Evolutionary conservation across 2,113 vertebrate genomes (phyloP).

Genomic region (Megaleporinus macrocephalus): DNA sequence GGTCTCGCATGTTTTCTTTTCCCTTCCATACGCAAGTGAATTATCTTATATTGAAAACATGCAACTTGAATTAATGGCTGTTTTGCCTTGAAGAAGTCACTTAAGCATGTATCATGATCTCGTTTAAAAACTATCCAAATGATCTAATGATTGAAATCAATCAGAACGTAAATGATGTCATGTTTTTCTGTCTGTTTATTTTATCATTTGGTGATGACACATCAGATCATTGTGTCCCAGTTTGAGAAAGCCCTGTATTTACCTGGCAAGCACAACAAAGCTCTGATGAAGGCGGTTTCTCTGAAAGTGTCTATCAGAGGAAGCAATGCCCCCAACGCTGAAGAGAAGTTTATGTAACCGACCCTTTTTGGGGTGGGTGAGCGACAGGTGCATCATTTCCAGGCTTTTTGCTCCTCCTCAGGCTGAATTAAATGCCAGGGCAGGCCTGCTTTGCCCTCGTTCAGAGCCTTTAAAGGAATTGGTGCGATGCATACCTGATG

Average conservation of each 20-base stretch:
- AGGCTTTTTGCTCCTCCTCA: not conserved
- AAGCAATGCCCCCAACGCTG: not conserved
- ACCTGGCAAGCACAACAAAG: constrained; percentile 14
- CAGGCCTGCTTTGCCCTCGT: not conserved
- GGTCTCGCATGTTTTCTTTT: no score
- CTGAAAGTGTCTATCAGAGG: not conserved
- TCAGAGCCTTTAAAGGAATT: constrained; percentile 34
- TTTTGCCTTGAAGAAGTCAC: no score
- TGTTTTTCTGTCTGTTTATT: not conserved
- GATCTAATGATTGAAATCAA: no score
- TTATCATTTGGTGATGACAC: not conserved
- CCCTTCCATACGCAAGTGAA: no score
- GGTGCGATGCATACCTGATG: constrained; percentile 45
- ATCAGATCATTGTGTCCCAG: not conserved
- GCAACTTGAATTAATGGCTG: no score
- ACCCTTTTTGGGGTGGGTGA: not conserved
- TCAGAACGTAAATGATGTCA: not conserved
- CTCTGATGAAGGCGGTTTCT: constrained; percentile 4
- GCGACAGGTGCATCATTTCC: constrained; percentile 17
- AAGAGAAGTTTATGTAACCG: constrained; percentile 24
- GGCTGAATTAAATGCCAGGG: constrained; percentile 22
- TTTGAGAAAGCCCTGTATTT: constrained; percentile 4
- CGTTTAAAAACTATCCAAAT: no score
- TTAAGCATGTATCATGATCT: no score
- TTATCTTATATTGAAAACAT: no score